These are phyloP conservation scores for Pseudonaja textilis DNA, from an alignment of 2,113 vertebrate genomes.

Conservation along the genomic window DNA sequence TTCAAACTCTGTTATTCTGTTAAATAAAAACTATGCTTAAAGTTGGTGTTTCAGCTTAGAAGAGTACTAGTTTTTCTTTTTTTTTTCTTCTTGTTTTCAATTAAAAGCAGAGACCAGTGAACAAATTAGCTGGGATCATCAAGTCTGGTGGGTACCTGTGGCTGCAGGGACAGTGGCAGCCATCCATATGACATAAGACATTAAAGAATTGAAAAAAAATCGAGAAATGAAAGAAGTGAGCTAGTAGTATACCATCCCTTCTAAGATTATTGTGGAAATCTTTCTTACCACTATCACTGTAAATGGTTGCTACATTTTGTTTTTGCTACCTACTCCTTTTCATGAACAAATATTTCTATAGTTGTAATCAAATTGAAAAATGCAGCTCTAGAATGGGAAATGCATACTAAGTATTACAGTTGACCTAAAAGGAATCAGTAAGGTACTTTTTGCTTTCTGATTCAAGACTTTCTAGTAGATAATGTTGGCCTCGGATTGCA, in stretches of 20 bases:
- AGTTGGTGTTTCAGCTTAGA: neutral
- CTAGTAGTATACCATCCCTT: neutral
- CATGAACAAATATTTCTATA: neutral
- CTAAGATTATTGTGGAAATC: neutral
- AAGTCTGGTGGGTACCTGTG: neutral
- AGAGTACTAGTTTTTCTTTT: neutral
- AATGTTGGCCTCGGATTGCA: constrained; percentile 17
- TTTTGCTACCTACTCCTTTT: constrained; percentile 1
- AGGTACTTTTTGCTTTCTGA: constrained; percentile 14
- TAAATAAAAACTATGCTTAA: neutral
- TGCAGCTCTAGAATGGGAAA: neutral
- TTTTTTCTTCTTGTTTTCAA: neutral
- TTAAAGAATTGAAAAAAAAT: neutral
- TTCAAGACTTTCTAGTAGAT: neutral
- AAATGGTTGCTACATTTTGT: neutral
- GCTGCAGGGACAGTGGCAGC: neutral
- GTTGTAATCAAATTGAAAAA: neutral
- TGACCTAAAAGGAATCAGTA: neutral
- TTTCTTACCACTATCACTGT: neutral
- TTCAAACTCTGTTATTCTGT: too few relatives aligned
- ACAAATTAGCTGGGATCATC: neutral
- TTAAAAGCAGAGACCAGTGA: neutral
- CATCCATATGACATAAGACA: constrained; percentile 21
- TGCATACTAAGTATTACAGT: neutral
- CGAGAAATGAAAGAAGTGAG: neutral